These are phyloP conservation scores for Lasioglossum pauxillum DNA, from an alignment of 2,888 invertebrate species.

Conservation along the genomic window DNA sequence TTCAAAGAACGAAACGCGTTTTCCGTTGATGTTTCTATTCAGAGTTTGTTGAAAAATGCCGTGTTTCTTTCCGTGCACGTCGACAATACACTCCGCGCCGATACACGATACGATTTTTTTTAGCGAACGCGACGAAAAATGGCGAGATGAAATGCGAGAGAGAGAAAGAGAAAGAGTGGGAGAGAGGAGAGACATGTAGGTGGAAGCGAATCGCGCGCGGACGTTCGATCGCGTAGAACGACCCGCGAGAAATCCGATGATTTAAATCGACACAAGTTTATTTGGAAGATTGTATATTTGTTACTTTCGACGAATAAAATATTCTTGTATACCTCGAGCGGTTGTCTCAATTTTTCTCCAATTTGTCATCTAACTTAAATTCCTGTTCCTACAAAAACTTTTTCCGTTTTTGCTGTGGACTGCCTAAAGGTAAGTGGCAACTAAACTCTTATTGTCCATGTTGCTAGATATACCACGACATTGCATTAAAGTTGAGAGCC, in stretches of 20 bases:
- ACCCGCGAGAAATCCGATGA: constrained; percentile 57
- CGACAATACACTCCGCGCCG: constrained; percentile 74
- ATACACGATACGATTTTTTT: constrained; percentile 20
- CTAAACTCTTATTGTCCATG: neutral
- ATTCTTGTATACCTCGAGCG: constrained; percentile 83
- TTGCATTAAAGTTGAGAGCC: no score
- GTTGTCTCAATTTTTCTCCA: constrained; percentile 12
- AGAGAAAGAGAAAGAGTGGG: neutral
- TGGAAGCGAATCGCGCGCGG: constrained; percentile 22
- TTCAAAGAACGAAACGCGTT: constrained; percentile 48
- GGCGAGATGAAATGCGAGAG: neutral
- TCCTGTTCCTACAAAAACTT: neutral
- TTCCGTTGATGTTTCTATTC: constrained; percentile 64
- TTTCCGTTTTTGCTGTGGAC: neutral
- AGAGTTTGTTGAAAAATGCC: constrained; percentile 60
- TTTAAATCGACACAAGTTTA: constrained; percentile 76
- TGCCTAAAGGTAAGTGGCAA: neutral
- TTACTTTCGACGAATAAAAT: constrained; percentile 85
- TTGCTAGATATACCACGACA: neutral
- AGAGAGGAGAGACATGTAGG: neutral
- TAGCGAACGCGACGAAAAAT: constrained; percentile 4
- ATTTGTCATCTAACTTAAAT: neutral
- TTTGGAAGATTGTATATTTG: constrained; percentile 84
- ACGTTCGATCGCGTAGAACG: constrained; percentile 49
- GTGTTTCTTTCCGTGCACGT: constrained; percentile 64